Evolutionary conservation across 2,888 invertebrate species (phyloP).

Genomic region (Cyclophora albipunctata): DNA sequence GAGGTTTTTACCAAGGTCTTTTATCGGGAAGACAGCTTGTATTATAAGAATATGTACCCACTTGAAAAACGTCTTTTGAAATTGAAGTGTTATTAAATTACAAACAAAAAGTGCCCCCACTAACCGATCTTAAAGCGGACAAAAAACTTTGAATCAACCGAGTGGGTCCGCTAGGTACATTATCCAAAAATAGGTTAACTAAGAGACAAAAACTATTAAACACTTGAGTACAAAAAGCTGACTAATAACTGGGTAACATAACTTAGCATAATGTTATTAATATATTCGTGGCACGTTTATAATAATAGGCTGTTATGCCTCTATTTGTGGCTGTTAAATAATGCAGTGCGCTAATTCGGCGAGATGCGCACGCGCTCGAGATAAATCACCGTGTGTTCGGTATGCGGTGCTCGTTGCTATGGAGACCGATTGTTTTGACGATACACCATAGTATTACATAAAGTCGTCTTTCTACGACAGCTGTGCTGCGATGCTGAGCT

Average conservation of each 20-base stretch:
- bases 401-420: slow-evolving; percentile 9
- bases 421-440: not conserved
- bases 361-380: no score
- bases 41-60: not conserved
- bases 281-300: slow-evolving; percentile 17
- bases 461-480: no score
- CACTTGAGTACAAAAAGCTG: no score
- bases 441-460: no score
- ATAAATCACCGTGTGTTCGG: not conserved
- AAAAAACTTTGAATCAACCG: no score
- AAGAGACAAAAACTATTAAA: no score
- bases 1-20: not conserved
- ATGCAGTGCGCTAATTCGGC: slow-evolving; percentile 4
- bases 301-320: slow-evolving; percentile 18
- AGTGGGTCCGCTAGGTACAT: no score
- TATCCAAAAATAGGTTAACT: no score
- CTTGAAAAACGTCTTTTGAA: not conserved
- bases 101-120: no score
- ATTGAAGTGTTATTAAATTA: not conserved
- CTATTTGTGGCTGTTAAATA: slow-evolving; percentile 10
- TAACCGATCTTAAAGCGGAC: no score
- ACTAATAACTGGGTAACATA: no score
- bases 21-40: not conserved
- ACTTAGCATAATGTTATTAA: not conserved
- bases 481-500: no score